phyloP scores from a whole-genome alignment of 2,113 vertebrate species.

The Tringa solitaria region DNA sequence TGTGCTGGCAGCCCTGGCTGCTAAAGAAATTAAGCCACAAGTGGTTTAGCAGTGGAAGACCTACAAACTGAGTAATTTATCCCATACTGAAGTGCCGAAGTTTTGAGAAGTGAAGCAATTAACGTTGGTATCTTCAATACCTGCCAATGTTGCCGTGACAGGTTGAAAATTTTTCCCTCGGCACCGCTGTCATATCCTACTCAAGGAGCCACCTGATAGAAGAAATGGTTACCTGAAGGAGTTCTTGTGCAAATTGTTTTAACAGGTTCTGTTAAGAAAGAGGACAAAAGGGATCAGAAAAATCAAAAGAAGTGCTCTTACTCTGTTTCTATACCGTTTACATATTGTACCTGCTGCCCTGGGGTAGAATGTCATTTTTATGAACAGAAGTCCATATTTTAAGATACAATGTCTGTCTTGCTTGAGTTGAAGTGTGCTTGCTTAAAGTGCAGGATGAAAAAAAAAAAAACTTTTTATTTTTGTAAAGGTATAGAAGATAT shows the following conservation, averaged over 20 bases:
- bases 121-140: neutral
- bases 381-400: neutral
- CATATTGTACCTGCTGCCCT: neutral
- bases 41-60: neutral
- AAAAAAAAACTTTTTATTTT: slow-evolving; percentile 43
- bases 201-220: neutral
- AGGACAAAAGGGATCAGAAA: slow-evolving; percentile 11
- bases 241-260: neutral
- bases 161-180: neutral
- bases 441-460: slow-evolving; percentile 17
- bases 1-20: neutral
- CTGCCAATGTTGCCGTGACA: neutral
- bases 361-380: neutral
- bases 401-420: neutral
- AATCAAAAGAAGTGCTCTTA: neutral
- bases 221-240: neutral
- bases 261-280: neutral
- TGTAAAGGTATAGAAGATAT: slow-evolving; percentile 49
- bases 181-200: neutral
- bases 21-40: neutral
- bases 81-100: neutral
- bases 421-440: neutral
- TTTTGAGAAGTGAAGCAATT: neutral
- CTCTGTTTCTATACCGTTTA: neutral
- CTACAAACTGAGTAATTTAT: neutral